phyloP scores from a whole-genome alignment of 2,113 vertebrate species.

The Amblyopsis rosae region DNA sequence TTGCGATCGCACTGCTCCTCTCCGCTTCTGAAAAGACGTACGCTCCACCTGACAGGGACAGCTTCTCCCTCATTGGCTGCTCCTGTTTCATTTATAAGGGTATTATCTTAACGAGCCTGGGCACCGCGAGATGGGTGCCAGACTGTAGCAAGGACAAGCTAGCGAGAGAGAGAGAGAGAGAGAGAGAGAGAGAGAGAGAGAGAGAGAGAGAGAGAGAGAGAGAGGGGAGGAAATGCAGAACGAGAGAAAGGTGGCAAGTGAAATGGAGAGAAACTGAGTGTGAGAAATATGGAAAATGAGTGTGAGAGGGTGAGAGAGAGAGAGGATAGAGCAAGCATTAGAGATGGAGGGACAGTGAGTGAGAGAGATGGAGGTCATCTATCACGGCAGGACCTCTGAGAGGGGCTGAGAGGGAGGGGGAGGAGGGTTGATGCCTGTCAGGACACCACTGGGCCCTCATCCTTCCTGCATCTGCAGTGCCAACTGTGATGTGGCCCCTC shows the following conservation, averaged over 20 bases:
- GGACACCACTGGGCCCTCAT: conserved; percentile 38
- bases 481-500: no score
- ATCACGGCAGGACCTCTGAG: conserved; percentile 46
- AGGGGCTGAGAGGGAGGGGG: conserved; percentile 20
- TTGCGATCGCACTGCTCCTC: not conserved
- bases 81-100: conserved; percentile 61
- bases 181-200: conserved; percentile 4
- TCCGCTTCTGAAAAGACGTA: no score
- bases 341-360: no score
- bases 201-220: conserved; percentile 4
- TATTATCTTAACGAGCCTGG: conserved; percentile 49
- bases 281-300: not conserved
- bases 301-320: conserved; percentile 15
- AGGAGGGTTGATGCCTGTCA: conserved; percentile 56
- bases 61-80: conserved; percentile 42
- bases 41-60: no score
- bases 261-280: conserved; percentile 2
- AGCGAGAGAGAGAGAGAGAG: not conserved
- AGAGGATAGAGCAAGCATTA: no score
- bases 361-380: conserved; percentile 42
- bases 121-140: conserved; percentile 22
- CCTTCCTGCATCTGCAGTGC: conserved; percentile 16
- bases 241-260: conserved; percentile 6
- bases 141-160: not conserved
- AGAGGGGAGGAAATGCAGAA: conserved; percentile 15